Conservation (phyloP, 1,140 invertebrate species). For the Tetramorium simillimum region DNA sequence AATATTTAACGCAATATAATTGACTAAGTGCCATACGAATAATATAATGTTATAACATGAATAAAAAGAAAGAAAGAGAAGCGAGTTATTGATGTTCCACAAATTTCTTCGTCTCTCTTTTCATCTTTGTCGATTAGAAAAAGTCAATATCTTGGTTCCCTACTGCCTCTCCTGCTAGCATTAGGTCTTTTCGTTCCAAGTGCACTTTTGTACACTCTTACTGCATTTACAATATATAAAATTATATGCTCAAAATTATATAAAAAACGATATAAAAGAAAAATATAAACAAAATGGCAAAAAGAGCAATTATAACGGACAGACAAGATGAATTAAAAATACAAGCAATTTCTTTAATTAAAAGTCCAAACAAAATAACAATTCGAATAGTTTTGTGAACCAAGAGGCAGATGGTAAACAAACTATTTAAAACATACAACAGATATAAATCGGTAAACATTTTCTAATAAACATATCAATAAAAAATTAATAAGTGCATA, state of each 20-base stretch:
- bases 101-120: constrained; percentile 40
- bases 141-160: constrained; percentile 60
- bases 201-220: not conserved
- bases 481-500: not conserved
- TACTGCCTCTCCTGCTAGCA: constrained; percentile 51
- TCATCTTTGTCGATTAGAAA: constrained; percentile 51
- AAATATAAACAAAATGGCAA: not conserved
- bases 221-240: not conserved
- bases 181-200: constrained; percentile 24
- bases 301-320: not conserved
- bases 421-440: not conserved
- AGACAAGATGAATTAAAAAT: not conserved
- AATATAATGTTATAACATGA: not conserved
- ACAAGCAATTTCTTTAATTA: not conserved
- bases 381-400: not conserved
- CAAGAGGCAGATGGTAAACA: not conserved
- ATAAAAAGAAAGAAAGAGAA: not conserved
- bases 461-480: not conserved
- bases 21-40: not conserved
- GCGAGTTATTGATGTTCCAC: not conserved
- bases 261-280: constrained; percentile 10
- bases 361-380: not conserved
- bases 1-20: not conserved
- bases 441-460: not conserved
- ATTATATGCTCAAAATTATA: constrained; percentile 6